Percentiles rank a stretch among this genome's conserved stretches.
phyloP scores from a whole-genome alignment of 2,113 vertebrate species.

The Spheniscus mendiculus region DNA sequence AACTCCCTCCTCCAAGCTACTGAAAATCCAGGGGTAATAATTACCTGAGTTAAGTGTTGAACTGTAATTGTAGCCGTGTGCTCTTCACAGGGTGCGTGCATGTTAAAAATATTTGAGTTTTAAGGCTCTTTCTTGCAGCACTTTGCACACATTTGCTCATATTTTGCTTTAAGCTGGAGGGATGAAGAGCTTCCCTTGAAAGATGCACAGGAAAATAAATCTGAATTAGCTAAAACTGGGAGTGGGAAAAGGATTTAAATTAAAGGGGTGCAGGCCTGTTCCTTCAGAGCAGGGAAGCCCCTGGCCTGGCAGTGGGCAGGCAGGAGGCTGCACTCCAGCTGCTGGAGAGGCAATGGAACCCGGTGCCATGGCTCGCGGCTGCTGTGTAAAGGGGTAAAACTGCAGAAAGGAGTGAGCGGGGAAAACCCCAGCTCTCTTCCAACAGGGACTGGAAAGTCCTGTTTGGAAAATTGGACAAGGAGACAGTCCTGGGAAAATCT shows the following conservation, averaged over 20 bases:
- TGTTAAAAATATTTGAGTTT: not conserved
- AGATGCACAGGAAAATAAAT: not conserved
- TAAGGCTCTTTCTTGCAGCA: not conserved
- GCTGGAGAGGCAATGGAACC: not conserved
- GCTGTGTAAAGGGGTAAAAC: not conserved
- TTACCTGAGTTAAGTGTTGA: not conserved
- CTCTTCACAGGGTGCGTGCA: not conserved
- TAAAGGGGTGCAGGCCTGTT: not conserved
- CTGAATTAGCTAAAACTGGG: not conserved
- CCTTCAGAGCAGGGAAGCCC: not conserved
- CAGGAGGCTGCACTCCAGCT: not conserved
- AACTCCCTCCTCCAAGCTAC: conserved; percentile 44
- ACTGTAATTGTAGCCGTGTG: not conserved
- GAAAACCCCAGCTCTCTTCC: conserved; percentile 29
- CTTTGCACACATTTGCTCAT: not conserved
- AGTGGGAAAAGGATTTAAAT: not conserved
- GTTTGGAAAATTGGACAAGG: conserved; percentile 35
- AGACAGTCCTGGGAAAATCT: not conserved
- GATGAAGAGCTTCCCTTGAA: not conserved
- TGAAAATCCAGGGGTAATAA: conserved; percentile 46
- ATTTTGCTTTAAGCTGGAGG: not conserved
- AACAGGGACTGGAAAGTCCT: conserved; percentile 42
- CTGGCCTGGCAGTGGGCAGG: not conserved
- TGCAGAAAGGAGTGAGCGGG: not conserved
- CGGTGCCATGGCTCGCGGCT: fast-evolving